Evolutionary conservation across 2,113 vertebrate genomes (phyloP), one percentile per base, ranked within the genome.

Genomic region (Camelus bactrianus): DNA sequence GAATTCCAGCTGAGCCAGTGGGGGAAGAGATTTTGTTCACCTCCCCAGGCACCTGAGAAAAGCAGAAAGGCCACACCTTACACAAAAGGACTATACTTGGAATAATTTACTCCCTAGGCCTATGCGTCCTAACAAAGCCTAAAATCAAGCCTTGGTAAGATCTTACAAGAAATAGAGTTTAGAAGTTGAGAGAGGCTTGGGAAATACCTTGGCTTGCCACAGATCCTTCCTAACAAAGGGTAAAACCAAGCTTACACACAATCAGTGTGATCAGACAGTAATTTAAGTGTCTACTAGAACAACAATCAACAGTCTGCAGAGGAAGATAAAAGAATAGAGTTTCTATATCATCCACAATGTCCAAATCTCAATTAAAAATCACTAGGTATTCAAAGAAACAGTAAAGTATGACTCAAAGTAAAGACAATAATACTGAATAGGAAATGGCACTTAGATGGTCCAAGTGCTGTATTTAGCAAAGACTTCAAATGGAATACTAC

Each of bases 41-140:
- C 30, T 89, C 77, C 58, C 32, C 73, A 62, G 81, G n/a, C 83
- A 77, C 28, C 67, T 81, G 38, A 92, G 62, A 89, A 94, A 94
- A 88, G 52, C 54, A 64, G 35, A 94, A 80, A 91, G n/a, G 69
- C 62, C 35, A 82, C 13, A 96, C 35, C 52, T 62, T 76, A 56
- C 69, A 70, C 19, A 35, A 54, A 85, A 82, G 52, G 58, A 92
- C 76, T 76, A 48, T 14, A 82, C 52, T 15, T 75, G 30, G 35
- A 84, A 30, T 35, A 65, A 85, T 48, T 58, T 94, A 38, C 81
- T 69, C n/a, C 56, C 1, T 73, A 67, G 32, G 12, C 32, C 67
- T 62, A 35, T 32, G 2, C 89, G 26, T 64, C 52, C 70, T 88
- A 70, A 76, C 5, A 60, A 94, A 58, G 2, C 24, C 82, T 64